phyloP scores from a whole-genome alignment of 2,797 vertebrate species.

The Pangasius larnaudii region DNA sequence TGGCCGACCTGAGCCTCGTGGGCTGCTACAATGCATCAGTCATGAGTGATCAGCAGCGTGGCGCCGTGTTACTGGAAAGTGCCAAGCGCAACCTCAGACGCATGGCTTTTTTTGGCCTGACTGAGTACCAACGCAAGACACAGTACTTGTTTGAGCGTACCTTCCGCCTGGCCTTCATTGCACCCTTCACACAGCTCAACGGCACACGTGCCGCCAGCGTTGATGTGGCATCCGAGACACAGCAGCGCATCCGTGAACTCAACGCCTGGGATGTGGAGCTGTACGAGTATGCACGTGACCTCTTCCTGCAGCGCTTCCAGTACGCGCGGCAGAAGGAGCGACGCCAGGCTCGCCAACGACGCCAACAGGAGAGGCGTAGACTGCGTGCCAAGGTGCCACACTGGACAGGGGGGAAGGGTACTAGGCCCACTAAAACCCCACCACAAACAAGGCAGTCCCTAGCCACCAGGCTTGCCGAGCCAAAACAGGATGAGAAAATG shows the following conservation, averaged over 20 bases:
- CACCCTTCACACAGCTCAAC: constrained; percentile 93
- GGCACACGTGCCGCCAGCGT: constrained; percentile 91
- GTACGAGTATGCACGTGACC: constrained; percentile 93
- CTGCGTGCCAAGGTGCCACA: constrained; percentile 79
- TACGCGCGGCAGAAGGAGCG: constrained; percentile 92
- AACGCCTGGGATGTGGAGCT: constrained; percentile 94
- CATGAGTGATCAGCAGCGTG: constrained; percentile 90
- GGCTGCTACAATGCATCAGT: constrained; percentile 95
- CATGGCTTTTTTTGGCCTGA: constrained; percentile 97
- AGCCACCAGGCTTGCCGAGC: constrained; percentile 14
- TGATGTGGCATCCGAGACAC: constrained; percentile 85
- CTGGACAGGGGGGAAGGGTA: constrained; percentile 43
- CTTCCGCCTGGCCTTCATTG: constrained; percentile 94
- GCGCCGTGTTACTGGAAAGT: constrained; percentile 89
- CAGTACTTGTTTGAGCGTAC: constrained; percentile 97
- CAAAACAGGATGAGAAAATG: constrained; percentile 37
- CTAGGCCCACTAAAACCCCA: constrained; percentile 62
- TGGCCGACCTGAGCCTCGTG: constrained; percentile 94
- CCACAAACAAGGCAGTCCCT: constrained; percentile 44
- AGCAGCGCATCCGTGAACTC: constrained; percentile 86
- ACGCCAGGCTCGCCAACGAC: constrained; percentile 85
- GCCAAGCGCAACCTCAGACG: constrained; percentile 92
- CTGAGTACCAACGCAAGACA: constrained; percentile 96
- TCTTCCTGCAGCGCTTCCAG: constrained; percentile 96
- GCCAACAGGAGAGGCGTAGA: constrained; percentile 88